These are phyloP conservation scores for Hylaeus volcanicus DNA, from an alignment of 1,140 invertebrate species.

Conservation along the genomic window DNA sequence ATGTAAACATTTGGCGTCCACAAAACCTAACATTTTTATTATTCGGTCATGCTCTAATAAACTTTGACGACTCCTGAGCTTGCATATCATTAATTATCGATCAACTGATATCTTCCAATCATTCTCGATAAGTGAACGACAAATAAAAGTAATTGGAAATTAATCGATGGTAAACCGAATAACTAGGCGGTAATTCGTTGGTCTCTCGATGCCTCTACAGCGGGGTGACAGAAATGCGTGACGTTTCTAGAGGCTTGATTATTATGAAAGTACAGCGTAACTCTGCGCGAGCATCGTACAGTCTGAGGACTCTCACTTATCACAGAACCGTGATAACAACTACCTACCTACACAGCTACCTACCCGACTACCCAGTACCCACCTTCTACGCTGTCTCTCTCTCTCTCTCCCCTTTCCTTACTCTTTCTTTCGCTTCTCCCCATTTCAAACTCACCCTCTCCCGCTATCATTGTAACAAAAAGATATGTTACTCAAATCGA, in stretches of 20 bases:
- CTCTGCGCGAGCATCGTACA: constrained; percentile 61
- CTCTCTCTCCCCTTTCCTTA: constrained; percentile 15
- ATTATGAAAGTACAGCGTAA: constrained; percentile 66
- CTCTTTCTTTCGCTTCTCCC: constrained; percentile 15
- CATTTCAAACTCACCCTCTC: neutral
- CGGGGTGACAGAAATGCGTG: constrained; percentile 41
- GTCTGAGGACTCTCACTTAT: constrained; percentile 73
- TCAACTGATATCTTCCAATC: neutral
- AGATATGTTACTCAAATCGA: neutral
- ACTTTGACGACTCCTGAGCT: no score
- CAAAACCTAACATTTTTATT: no score
- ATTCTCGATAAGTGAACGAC: neutral
- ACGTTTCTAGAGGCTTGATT: constrained; percentile 64
- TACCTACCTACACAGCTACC: constrained; percentile 54
- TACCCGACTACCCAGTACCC: constrained; percentile 38
- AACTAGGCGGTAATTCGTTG: neutral
- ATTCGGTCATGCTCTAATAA: no score
- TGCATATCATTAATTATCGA: neutral
- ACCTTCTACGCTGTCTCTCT: constrained; percentile 3
- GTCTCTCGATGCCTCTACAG: neutral
- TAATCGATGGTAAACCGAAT: neutral
- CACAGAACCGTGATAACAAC: constrained; percentile 75
- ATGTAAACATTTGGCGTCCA: no score
- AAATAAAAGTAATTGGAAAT: neutral
- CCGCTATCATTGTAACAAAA: neutral